Conservation (phyloP, 2,797 vertebrate species). For the Cynopterus sphinx region DNA sequence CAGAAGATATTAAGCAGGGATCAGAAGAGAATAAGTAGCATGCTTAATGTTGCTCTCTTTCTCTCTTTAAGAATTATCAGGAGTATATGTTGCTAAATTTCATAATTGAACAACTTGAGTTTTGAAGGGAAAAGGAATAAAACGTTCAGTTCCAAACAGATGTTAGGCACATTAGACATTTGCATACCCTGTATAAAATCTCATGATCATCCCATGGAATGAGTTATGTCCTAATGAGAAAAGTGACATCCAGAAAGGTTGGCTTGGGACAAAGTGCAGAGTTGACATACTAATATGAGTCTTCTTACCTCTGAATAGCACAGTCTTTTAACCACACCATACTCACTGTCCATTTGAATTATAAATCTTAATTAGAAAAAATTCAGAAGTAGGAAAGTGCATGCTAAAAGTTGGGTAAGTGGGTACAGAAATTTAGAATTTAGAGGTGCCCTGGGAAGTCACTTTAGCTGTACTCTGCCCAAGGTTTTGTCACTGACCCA, state of each 20-base stretch:
- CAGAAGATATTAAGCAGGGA: conserved; percentile 59
- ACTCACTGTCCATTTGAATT: neutral
- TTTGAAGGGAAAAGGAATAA: conserved; percentile 27
- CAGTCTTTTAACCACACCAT: neutral
- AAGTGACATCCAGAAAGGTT: neutral
- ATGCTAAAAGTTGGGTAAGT: neutral
- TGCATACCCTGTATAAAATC: neutral
- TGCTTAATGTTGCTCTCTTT: neutral
- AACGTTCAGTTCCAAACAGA: neutral
- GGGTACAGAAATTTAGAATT: neutral
- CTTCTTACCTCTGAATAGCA: neutral
- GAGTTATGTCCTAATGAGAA: neutral
- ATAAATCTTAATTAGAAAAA: neutral
- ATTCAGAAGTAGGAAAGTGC: conserved; percentile 1
- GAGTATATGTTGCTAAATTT: neutral
- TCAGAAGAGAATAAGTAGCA: conserved; percentile 47
- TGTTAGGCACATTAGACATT: neutral
- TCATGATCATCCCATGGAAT: neutral
- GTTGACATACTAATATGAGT: neutral
- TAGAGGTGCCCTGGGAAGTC: neutral
- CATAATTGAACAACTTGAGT: conserved; percentile 25
- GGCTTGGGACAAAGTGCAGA: neutral
- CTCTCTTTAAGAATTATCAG: conserved; percentile 40
- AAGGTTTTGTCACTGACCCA: neutral
- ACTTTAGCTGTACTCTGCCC: neutral